Conservation (phyloP, 2,888 invertebrate genomes). For the Caenorhabditis afra region DNA sequence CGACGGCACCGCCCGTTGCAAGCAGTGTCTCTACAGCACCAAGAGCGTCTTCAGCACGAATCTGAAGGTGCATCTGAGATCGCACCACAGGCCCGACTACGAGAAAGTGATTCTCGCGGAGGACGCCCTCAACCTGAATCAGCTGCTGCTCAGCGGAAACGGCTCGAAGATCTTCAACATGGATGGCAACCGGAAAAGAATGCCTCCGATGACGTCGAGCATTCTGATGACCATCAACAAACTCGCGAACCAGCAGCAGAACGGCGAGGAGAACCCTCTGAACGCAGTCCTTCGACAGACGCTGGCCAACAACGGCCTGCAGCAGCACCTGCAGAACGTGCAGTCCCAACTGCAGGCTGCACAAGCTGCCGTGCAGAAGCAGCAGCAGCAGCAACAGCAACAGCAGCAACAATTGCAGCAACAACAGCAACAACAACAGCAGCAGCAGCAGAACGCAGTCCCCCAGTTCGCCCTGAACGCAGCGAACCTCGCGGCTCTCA, state of each 20-base stretch:
- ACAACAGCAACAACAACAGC: constrained; percentile 37
- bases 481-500: constrained; percentile 65
- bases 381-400: constrained; percentile 61
- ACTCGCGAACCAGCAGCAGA: constrained; percentile 66
- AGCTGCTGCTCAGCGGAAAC: constrained; percentile 69
- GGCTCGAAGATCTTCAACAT: constrained; percentile 62
- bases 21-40: constrained; percentile 76
- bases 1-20: constrained; percentile 73
- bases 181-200: constrained; percentile 64
- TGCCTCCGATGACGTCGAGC: constrained; percentile 73
- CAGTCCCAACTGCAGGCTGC: constrained; percentile 59
- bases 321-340: constrained; percentile 66
- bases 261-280: constrained; percentile 67
- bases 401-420: constrained; percentile 54
- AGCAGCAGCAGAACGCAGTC: constrained; percentile 30
- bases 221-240: constrained; percentile 74
- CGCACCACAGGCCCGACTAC: constrained; percentile 75
- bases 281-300: constrained; percentile 70
- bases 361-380: constrained; percentile 49
- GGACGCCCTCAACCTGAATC: constrained; percentile 73
- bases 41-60: constrained; percentile 77
- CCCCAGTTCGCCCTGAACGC: constrained; percentile 66
- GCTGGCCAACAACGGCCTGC: constrained; percentile 64
- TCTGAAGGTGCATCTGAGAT: constrained; percentile 76
- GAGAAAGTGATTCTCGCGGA: constrained; percentile 76